Base-by-base conservation (phyloP, 2,113 vertebrate genomes). In the Colistium nudipinnis region DNA sequence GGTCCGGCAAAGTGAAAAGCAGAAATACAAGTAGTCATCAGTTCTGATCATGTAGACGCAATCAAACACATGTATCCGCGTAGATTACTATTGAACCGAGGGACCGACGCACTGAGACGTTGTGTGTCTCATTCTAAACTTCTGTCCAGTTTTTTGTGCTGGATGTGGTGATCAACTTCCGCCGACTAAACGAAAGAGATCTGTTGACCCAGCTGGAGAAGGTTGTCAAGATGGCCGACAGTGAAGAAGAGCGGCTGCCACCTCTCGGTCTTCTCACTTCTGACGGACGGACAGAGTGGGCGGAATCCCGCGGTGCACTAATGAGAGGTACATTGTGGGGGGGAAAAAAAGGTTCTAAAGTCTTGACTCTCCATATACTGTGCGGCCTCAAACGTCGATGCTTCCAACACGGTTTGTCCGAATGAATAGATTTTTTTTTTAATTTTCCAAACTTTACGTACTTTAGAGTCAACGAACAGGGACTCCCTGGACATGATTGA, bases 401-500 rank as follows among this genome's bases (percentile, higher is more conserved):
- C 24, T 6, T 38, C 19, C 20, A 48, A n/a, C 1, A 43, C 17
- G 14, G 20, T 33, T 19, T 54, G 7, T 22, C 30, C 12, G 20
- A 63, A 47, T 7, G n/a, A 7, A 19, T 13, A 35, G 4, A 48
- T 14, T 36, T 56, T 35, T 28, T 22, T 55, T 33, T 4, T 1
- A 1, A 24, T 22, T 17, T 2, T 51, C n/a, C n/a, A n/a, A n/a
- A 4, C 14, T 43, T 17, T 43, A 6, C 57, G 9, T n/a, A n/a
- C 45, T 59, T 7, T 83, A 99, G 98, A 99, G 82, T 99, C 98
- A 8, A 98, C 96, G 55, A 99, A 99, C 90, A 94, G 97, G 0
- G 96, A 98, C 83, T 97, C 96, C 0, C 92, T 99, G 14, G 96
- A 99, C 87, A 96, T 96, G 95, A 98, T 99, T 0, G 98, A 99